Evolutionary conservation across 2,888 invertebrate species (phyloP).

Genomic region (Syrista parreyssii): DNA sequence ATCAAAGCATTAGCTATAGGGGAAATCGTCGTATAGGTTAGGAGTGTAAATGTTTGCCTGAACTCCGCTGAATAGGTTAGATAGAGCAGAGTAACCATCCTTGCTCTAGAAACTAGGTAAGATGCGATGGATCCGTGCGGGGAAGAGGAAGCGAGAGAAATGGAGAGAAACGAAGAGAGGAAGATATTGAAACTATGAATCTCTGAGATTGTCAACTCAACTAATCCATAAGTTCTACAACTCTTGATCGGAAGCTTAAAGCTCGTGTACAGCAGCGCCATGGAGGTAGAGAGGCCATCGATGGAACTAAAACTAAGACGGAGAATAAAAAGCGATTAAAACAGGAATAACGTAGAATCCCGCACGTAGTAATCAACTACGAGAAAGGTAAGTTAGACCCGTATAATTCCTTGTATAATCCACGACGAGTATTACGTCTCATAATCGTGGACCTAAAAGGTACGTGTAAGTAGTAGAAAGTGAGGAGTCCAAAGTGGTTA

Average conservation of each 20-base stretch:
- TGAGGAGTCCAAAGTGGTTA: background rate
- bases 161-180: background rate
- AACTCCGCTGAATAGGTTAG: background rate
- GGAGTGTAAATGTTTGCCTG: conserved; percentile 43
- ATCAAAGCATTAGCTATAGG: conserved; percentile 35
- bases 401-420: too few relatives aligned
- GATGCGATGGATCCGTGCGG: background rate
- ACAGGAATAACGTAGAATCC: background rate
- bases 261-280: background rate
- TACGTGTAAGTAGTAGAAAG: background rate
- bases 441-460: background rate
- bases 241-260: conserved; percentile 22
- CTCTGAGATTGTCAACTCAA: conserved; percentile 39
- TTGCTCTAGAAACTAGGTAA: background rate
- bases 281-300: background rate
- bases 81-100: background rate
- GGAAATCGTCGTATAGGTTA: conserved; percentile 33
- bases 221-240: conserved; percentile 37
- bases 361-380: background rate
- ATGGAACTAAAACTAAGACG: background rate
- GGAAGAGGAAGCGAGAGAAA: background rate
- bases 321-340: background rate
- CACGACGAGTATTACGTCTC: too few relatives aligned
- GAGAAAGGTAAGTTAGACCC: background rate
- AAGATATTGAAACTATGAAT: conserved; percentile 28